Evolutionary conservation across 2,113 vertebrate species (phyloP), one percentile per base, ranked within the genome.

Genomic region (Takifugu flavidus): DNA sequence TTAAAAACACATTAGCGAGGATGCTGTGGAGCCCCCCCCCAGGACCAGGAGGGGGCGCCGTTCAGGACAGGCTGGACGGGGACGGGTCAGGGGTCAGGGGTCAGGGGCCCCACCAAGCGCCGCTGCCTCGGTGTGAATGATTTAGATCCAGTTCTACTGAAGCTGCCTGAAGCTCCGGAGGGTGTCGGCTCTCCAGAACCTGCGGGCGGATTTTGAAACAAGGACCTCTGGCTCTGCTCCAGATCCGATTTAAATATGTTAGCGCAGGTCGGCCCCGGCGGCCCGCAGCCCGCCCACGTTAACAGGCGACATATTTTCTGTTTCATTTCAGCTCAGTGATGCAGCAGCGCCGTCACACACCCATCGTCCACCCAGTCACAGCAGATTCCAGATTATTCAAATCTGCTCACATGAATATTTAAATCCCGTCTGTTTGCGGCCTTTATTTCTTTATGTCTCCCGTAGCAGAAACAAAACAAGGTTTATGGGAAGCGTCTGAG

Each of bases 1-100:
- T 90, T 88, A 82, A 82, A 66, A 50, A 73, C 66, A 81, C 80
- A 83, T 74, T 86, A 86, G 86, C 80, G 84, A 82, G 73, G 65
- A 72, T 73, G 77, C 69, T 81, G 34, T 68, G 59, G 59, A 34
- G 13, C 27, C 50, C 65, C 64, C 49, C 28, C 65, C 34, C 34
- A 11, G 7, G 34, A 10, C 7, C 7, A 10, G 7, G 1, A 39
- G 34, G 34, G 34, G 34, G 34, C 34, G 34, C 29, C 6, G 7
- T 39, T 1, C 31, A 6, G 31, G 31, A 7, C 34, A 31, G 29
- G 29, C 29, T 6, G 29, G 29, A 31, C 29, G n/a, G n/a, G n/a
- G n/a, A n/a, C n/a, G n/a, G n/a, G n/a, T n/a, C n/a, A n/a, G n/a
- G n/a, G n/a, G n/a, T n/a, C n/a, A n/a, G n/a, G n/a, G n/a, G n/a